Evolutionary conservation across 2,797 vertebrate genomes (phyloP), one percentile per base, ranked within the genome.

Genomic region (Mergus octosetaceus): DNA sequence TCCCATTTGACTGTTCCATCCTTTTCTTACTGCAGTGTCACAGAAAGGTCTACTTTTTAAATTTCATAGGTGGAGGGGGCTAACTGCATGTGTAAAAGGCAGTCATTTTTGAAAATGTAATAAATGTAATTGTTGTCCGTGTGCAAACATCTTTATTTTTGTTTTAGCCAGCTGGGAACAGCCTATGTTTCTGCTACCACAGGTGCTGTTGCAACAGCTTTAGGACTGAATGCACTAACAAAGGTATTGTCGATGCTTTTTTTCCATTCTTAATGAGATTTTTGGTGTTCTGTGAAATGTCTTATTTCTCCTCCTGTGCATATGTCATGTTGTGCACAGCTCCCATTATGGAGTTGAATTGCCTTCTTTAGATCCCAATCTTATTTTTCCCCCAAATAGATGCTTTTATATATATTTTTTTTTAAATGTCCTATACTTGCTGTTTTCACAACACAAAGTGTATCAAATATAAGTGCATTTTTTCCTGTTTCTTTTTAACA

Each of bases 131-230:
- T 91, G 38, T n/a, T n/a, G 51, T 89, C 25, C 74, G 14, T 27
- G 25, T 93, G 47, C 65, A 95, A 94, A 95, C 18, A 6, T 93
- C 93, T 90, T 51, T 88, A 93, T 97, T 98, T 96, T 97, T 97
- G 97, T 98, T 98, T 97, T 97, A 99, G 99, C 94, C 99, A 99
- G 97, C 98, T 99, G 94, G 99, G 99, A 96, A 98, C 98, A 81
- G 99, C 99, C 69, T 99, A 99, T 92, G 98, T 99, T 95, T 99
- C 99, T 93, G 99, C 99, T 75, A 99, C 99, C 85, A 99, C 99
- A 1, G 99, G 99, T 93, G 99, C 99, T 43, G 99, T 99, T 0
- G 98, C 97, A 69, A 99, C 99, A 54, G 99, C 99, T 96, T 98
- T 99, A 91, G 99, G 99, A 97, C 98, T 99, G 94, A 99, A 99